phyloP scores from a whole-genome alignment of 2,888 invertebrate species.

The Girardia tigrina region DNA sequence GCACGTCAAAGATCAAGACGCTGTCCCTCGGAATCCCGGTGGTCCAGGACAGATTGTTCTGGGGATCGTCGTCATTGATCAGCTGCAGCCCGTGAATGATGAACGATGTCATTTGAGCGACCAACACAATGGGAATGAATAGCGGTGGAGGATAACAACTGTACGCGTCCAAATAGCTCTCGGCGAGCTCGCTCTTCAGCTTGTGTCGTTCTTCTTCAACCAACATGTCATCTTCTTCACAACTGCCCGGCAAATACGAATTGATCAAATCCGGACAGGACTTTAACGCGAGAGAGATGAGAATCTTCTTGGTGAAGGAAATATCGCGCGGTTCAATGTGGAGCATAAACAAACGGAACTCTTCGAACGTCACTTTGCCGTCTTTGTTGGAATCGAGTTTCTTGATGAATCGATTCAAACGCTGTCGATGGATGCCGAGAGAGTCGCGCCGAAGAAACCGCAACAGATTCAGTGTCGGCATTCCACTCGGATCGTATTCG shows the following conservation, averaged over 20 bases:
- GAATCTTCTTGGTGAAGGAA: slow-evolving; percentile 13
- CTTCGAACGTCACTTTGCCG: slow-evolving; percentile 33
- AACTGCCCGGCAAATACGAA: background rate
- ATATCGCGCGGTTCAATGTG: slow-evolving; percentile 18
- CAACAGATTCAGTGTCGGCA: slow-evolving; percentile 30
- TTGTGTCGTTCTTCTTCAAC: slow-evolving; percentile 30
- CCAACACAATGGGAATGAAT: slow-evolving; percentile 74
- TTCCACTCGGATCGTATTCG: slow-evolving; percentile 36
- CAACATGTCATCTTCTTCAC: slow-evolving; percentile 29
- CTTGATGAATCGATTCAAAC: slow-evolving; percentile 31
- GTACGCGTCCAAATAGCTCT: slow-evolving; percentile 74
- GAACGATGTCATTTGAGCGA: slow-evolving; percentile 57
- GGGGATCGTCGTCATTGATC: background rate
- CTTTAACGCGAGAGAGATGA: slow-evolving; percentile 9
- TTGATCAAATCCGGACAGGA: slow-evolving; percentile 25
- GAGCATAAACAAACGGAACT: slow-evolving; percentile 33
- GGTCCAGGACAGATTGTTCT: slow-evolving; percentile 32
- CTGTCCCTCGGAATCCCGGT: slow-evolving; percentile 33
- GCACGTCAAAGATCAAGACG: slow-evolving; percentile 73
- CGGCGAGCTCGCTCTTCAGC: slow-evolving; percentile 38
- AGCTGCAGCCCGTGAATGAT: slow-evolving; percentile 53
- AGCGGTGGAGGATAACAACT: slow-evolving; percentile 75
- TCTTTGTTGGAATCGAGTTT: slow-evolving; percentile 34
- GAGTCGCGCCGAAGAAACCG: slow-evolving; percentile 28
- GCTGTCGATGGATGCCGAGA: slow-evolving; percentile 32